These are phyloP conservation scores for Drosophila burlai DNA, from an alignment of 1,140 invertebrate species.

Conservation along the genomic window DNA sequence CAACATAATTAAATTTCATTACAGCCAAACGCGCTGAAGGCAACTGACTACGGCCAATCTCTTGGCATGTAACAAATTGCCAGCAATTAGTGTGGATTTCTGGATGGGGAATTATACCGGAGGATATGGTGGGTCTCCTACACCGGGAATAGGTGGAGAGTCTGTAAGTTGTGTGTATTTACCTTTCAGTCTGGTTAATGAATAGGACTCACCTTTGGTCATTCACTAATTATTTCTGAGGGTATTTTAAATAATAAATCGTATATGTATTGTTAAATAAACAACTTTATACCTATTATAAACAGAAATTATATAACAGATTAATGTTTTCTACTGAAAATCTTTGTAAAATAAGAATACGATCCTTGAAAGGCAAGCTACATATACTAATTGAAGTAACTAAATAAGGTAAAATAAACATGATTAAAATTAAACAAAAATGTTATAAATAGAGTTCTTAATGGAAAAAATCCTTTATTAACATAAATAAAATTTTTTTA, in stretches of 20 bases:
- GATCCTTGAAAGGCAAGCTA: no score
- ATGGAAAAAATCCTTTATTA: background rate
- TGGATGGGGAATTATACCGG: conserved; percentile 3
- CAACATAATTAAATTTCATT: conserved; percentile 82
- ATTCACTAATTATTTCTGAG: background rate
- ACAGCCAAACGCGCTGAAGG: conserved; percentile 63
- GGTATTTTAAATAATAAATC: background rate
- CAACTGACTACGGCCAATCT: conserved; percentile 28
- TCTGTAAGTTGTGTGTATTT: background rate
- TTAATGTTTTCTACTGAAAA: background rate
- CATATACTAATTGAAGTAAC: background rate
- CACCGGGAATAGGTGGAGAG: conserved; percentile 2
- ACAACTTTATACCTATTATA: no score
- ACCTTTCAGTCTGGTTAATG: background rate
- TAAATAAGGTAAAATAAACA: background rate
- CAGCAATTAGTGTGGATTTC: conserved; percentile 64
- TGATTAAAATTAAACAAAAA: background rate
- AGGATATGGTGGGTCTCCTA: conserved; percentile 4
- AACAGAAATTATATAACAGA: no score
- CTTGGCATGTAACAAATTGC: conserved; percentile 71
- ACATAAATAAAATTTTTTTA: background rate
- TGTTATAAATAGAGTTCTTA: background rate
- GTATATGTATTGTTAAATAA: no score
- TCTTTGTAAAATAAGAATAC: no score
- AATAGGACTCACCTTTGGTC: background rate